Conservation (phyloP, 2,888 invertebrate species). For the Hipparchia semele region DNA sequence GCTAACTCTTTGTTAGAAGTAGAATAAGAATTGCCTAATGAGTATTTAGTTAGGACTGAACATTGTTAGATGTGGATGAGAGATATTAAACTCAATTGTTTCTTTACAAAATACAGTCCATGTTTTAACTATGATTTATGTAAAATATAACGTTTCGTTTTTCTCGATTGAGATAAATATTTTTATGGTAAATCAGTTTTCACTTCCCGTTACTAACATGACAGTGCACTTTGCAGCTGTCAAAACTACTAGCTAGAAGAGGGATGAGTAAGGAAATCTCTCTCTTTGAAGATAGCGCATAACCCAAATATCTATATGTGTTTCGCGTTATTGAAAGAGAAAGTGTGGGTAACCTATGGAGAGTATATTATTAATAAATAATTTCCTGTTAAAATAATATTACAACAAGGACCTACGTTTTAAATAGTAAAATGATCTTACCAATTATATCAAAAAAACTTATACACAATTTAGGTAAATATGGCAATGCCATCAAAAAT, state of each 20-base stretch:
- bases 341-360: no score
- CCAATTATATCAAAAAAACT: not conserved
- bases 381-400: no score
- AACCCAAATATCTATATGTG: no score
- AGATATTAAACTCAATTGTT: constrained; percentile 20
- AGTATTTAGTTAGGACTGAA: constrained; percentile 32
- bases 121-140: not conserved
- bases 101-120: constrained; percentile 12
- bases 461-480: not conserved
- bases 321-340: no score
- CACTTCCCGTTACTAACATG: no score
- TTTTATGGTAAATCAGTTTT: no score
- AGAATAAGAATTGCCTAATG: constrained; percentile 37
- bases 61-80: constrained; percentile 24
- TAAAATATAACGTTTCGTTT: not conserved
- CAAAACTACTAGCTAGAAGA: not conserved
- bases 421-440: not conserved
- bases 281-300: no score
- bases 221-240: not conserved
- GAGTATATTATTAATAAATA: no score
- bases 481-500: not conserved
- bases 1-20: constrained; percentile 31
- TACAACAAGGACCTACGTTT: not conserved
- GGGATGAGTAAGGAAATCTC: not conserved
- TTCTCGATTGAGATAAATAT: no score